phyloP scores from a whole-genome alignment of 2,113 vertebrate species.

The Gallinago media region DNA sequence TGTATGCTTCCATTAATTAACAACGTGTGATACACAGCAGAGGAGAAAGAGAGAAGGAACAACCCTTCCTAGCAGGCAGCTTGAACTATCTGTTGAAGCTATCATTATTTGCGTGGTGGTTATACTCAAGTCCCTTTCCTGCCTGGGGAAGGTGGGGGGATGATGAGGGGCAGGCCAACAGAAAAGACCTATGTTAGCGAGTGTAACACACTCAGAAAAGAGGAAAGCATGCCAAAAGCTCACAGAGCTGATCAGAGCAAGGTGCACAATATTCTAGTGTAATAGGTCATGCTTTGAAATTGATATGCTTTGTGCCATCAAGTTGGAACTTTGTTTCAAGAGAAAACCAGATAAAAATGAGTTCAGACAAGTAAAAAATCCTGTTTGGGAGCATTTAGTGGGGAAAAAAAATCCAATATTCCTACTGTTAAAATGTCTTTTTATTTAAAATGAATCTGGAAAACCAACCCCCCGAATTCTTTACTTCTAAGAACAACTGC shows the following conservation, averaged over 20 bases:
- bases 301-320: background rate
- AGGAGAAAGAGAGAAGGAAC: background rate
- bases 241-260: background rate
- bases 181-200: fast-evolving
- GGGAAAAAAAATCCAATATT: background rate
- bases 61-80: background rate
- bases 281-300: background rate
- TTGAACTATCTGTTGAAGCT: background rate
- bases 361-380: background rate
- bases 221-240: background rate
- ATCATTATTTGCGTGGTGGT: background rate
- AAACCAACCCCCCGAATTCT: background rate
- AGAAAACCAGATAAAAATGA: background rate
- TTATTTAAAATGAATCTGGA: background rate
- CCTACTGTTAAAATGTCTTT: background rate
- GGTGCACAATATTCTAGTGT: too few relatives aligned
- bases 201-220: too few relatives aligned
- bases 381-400: background rate
- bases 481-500: background rate
- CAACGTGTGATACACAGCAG: background rate
- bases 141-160: background rate
- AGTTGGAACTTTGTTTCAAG: background rate
- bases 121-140: background rate
- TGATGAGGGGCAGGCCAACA: background rate
- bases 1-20: background rate